These are phyloP conservation scores for Lithophane ornitopus DNA, from an alignment of 2,888 invertebrate species.

Conservation along the genomic window DNA sequence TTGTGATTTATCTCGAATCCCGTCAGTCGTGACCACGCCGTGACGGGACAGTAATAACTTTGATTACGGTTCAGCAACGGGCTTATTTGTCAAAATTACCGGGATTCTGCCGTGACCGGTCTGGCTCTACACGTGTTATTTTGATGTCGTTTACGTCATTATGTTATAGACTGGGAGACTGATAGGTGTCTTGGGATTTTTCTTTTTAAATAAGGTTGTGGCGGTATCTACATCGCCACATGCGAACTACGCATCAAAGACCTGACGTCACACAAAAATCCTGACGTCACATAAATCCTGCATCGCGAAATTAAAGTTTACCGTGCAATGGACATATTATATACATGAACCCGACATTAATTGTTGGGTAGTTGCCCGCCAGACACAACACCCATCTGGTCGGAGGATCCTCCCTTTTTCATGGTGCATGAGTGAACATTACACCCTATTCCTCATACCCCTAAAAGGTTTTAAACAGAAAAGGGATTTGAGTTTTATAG, in stretches of 20 bases:
- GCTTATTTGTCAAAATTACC: slow-evolving; percentile 76
- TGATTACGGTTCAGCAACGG: slow-evolving; percentile 65
- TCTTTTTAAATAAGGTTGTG: background rate
- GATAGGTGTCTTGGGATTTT: background rate
- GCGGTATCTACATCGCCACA: too few species aligned
- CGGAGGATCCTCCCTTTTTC: too few species aligned
- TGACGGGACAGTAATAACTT: slow-evolving; percentile 68
- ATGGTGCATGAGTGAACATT: too few species aligned
- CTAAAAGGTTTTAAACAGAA: background rate
- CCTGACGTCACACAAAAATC: too few species aligned
- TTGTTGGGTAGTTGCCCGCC: too few species aligned
- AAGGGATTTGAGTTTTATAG: background rate
- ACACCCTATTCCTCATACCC: too few species aligned
- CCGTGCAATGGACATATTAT: too few species aligned
- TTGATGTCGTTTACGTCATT: slow-evolving; percentile 61
- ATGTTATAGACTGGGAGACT: slow-evolving; percentile 54
- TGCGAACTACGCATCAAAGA: too few species aligned
- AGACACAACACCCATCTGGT: too few species aligned
- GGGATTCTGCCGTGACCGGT: slow-evolving; percentile 66
- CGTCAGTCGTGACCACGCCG: slow-evolving; percentile 61
- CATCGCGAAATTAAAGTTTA: too few species aligned
- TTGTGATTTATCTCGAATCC: slow-evolving; percentile 52
- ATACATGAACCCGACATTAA: too few species aligned
- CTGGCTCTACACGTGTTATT: slow-evolving; percentile 61
- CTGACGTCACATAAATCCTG: too few species aligned